These are phyloP conservation scores for Notolabrus celidotus DNA, from an alignment of 2,797 vertebrate genomes.

Conservation along the genomic window DNA sequence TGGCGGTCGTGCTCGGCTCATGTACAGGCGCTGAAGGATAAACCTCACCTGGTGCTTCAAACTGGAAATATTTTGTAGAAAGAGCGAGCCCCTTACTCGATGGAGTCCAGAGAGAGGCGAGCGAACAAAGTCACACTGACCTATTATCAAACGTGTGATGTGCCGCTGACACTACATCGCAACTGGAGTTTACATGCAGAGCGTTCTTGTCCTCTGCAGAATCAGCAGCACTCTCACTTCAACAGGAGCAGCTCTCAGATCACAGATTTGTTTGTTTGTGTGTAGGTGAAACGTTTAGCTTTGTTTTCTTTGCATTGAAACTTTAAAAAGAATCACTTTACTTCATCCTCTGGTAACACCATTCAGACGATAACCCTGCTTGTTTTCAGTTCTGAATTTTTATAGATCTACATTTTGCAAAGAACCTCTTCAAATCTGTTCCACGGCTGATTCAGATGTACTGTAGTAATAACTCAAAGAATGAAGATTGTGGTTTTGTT, in stretches of 20 bases:
- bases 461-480: conserved; percentile 39
- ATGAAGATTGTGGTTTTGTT: conserved; percentile 35
- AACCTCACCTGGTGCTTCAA: neutral
- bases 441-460: conserved; percentile 23
- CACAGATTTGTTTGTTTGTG: neutral
- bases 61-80: too few relatives aligned
- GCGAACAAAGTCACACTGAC: neutral
- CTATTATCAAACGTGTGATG: neutral
- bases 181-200: neutral
- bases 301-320: conserved; percentile 3
- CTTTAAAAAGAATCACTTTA: too few relatives aligned
- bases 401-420: neutral
- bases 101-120: neutral
- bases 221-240: conserved; percentile 17
- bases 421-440: conserved; percentile 22
- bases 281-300: conserved; percentile 5
- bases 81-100: conserved; percentile 1
- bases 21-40: too few relatives aligned
- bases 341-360: neutral
- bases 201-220: conserved; percentile 7
- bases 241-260: conserved; percentile 33
- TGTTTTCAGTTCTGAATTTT: neutral
- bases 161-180: conserved; percentile 4
- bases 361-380: neutral
- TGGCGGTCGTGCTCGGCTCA: too few relatives aligned